Percentiles rank a stretch among this genome's conserved stretches.
phyloP scores from a whole-genome alignment of 2,797 vertebrate genomes.

The Sternarchorhynchus goeldii region DNA sequence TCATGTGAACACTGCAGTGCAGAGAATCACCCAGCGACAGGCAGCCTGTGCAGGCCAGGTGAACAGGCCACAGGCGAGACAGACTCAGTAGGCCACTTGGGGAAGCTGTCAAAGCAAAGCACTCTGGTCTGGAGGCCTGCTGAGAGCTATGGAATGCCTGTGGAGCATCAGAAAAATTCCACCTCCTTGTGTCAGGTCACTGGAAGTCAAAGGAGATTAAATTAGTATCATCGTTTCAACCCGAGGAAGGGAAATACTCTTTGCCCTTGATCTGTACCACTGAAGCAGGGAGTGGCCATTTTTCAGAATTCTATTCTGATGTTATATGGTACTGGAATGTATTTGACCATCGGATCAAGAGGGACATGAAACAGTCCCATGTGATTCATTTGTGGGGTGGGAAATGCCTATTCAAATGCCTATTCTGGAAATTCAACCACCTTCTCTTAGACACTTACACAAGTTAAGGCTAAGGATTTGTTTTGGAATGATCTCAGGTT shows the following conservation, averaged over 20 bases:
- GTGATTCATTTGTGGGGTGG: conserved; percentile 18
- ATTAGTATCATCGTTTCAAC: conserved; percentile 35
- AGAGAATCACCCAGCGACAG: not conserved
- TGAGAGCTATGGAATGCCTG: not conserved
- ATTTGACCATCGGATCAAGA: conserved; percentile 22
- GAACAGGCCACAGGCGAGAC: not conserved
- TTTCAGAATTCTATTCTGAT: conserved; percentile 33
- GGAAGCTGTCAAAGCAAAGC: conserved; percentile 5
- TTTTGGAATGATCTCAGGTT: conserved; percentile 12
- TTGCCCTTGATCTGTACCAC: conserved; percentile 9
- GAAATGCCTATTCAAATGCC: conserved; percentile 17
- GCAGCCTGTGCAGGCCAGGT: not conserved
- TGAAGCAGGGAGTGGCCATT: conserved; percentile 21
- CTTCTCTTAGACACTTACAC: conserved; percentile 7
- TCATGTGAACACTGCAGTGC: not conserved
- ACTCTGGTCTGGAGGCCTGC: not conserved
- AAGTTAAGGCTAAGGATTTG: conserved; percentile 7
- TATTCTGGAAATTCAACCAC: not conserved
- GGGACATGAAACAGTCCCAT: conserved; percentile 12
- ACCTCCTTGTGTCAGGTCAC: conserved; percentile 24
- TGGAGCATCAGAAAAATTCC: conserved; percentile 23
- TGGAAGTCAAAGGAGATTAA: conserved; percentile 28
- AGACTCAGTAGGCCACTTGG: not conserved
- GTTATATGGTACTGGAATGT: conserved; percentile 34
- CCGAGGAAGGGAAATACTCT: conserved; percentile 10